Evolutionary conservation across 37 sponge, comb jelly and placozoan species (phyloP), one percentile per base, ranked within the genome.

Genomic region (Agelas oroides): DNA sequence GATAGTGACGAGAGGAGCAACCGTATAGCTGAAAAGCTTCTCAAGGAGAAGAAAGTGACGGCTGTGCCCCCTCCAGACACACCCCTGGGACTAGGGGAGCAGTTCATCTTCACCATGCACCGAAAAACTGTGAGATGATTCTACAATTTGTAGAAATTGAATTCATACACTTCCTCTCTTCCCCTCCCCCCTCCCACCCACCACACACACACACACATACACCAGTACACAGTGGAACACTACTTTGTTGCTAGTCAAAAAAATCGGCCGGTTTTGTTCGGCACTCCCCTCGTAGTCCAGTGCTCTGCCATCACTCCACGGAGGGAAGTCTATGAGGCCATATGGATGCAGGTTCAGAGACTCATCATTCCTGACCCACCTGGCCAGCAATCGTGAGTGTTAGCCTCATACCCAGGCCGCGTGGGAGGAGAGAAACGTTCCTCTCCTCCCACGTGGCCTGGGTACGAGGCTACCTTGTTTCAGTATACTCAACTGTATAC

Each of bases 231-330:
- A 12, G 53, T 83, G 53, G 84, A 89, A 21, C 65, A 88, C 30
- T 97, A 97, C 65, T 91, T 93, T 57, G 83, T 91, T 15, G 82
- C 96, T 14, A 79, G 64, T 41, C 91, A 91, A 57, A 93, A 91
- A 82, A 82, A n/a, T 55, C 70, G 89, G 2, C 92, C 83, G 6
- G 59, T 52, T 18, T n/a, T 95, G 63, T 97, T 97, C 75, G 90
- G 96, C 25, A 75, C 52, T 5, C 98, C 98, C 18, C 77, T 97
- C 8, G 71, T 93, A 16, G 89, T 97, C 23, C 87, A 93, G 14
- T 97, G 96, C 65, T 53, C 24, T 16, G 34, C 72, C 1, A 21
- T 31, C 60, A 86, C 85, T 17, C 81, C 84, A 2, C 67, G 87
- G 35, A 53, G 40, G 25, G 70, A 80, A 0, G 80, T 97, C 34